Percentiles rank a stretch among this genome's conserved stretches.
These are phyloP conservation scores for Hymenochirus boettgeri DNA, from an alignment of 2,113 vertebrate species.

Conservation along the genomic window DNA sequence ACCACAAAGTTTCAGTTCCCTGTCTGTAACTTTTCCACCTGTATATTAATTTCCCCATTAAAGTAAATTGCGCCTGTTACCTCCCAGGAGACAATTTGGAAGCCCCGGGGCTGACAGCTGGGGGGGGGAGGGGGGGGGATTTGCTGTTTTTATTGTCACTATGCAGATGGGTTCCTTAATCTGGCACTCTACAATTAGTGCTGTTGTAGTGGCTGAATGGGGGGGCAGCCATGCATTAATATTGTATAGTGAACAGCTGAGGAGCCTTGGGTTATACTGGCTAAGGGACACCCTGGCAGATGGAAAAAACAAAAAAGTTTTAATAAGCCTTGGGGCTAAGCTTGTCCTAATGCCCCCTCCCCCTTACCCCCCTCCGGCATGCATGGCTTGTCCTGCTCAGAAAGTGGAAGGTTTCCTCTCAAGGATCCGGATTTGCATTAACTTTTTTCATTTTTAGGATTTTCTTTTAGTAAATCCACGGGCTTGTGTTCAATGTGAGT, in stretches of 20 bases:
- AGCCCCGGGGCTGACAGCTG: conserved; percentile 74
- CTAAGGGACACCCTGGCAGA: conserved; percentile 86
- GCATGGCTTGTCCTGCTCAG: conserved; percentile 70
- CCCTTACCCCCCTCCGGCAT: conserved; percentile 55
- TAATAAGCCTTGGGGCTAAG: conserved; percentile 73
- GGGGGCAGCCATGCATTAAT: conserved; percentile 87
- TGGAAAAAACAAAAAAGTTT: conserved; percentile 77
- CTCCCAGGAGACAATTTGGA: conserved; percentile 64
- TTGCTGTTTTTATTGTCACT: conserved; percentile 66
- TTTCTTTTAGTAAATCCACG: conserved; percentile 8
- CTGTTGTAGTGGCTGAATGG: conserved; percentile 69
- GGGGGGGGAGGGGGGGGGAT: conserved; percentile 66
- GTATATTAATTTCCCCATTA: too few species aligned
- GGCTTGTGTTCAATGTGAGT: not conserved
- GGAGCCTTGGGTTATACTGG: conserved; percentile 67
- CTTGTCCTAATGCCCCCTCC: conserved; percentile 65
- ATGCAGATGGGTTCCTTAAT: conserved; percentile 83
- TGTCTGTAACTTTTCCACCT: too few species aligned
- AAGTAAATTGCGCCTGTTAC: conserved; percentile 63
- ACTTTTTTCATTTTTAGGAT: conserved; percentile 27
- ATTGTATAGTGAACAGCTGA: conserved; percentile 96
- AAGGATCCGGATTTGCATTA: conserved; percentile 27
- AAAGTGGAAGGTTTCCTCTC: conserved; percentile 44
- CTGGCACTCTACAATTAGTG: conserved; percentile 71
- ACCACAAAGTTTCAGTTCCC: too few species aligned